These are phyloP conservation scores for Caenorhabditis macrosperma DNA, from an alignment of 2,888 invertebrate species.

Conservation along the genomic window DNA sequence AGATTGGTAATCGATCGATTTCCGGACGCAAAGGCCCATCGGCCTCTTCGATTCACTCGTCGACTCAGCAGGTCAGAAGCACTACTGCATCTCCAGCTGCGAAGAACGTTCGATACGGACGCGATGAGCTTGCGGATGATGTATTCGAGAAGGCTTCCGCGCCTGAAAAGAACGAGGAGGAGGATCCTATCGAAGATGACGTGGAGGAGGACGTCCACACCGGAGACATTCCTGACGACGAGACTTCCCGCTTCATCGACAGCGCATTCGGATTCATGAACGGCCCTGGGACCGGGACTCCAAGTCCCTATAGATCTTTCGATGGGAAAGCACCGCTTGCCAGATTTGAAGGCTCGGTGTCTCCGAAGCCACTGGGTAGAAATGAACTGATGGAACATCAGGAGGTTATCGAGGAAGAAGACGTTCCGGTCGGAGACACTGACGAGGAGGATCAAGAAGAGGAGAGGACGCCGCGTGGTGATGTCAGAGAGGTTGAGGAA, in stretches of 20 bases:
- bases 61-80: constrained; percentile 13
- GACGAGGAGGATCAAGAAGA: constrained; percentile 36
- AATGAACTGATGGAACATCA: background rate
- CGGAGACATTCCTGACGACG: constrained; percentile 21
- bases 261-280: constrained; percentile 70
- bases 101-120: constrained; percentile 23
- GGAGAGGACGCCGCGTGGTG: constrained; percentile 11
- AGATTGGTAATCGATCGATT: constrained; percentile 16
- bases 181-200: constrained; percentile 12
- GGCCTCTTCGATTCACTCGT: constrained; percentile 28
- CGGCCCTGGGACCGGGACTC: constrained; percentile 46
- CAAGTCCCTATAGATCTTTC: constrained; percentile 38
- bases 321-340: constrained; percentile 38
- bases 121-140: constrained; percentile 1
- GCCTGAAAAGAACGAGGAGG: constrained; percentile 15
- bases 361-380: background rate
- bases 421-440: constrained; percentile 20
- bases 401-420: constrained; percentile 51
- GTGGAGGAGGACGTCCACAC: background rate
- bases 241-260: constrained; percentile 66
- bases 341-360: background rate
- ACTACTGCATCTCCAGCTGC: constrained; percentile 45
- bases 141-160: constrained; percentile 25
- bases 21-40: constrained; percentile 20
- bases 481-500: background rate